Base-by-base conservation (phyloP, 2,888 invertebrate genomes). In the Archips xylosteana region DNA sequence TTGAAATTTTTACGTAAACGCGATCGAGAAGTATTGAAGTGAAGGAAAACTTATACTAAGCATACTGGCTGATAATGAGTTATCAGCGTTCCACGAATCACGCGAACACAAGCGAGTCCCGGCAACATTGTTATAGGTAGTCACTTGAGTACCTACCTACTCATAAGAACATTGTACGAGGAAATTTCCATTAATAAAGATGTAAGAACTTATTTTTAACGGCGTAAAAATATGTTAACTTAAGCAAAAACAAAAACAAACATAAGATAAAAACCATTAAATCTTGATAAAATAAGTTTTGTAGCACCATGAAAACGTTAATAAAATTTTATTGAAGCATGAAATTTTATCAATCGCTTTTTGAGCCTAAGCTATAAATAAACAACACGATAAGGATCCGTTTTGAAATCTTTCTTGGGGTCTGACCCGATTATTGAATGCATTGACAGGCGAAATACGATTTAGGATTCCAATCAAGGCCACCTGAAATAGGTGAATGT, bases 391-490 rank as follows among this genome's bases (percentile, higher is more conserved):
- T 92, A 92, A 88, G 83, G 82, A 85, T 85, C 83, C 81, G 82
- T 82, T 85, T 88, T 87, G 84, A 85, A 83, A 77, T 76, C 47
- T 47, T 32, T 81, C 80, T 87, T 88, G 87, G 87, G 80, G 64
- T 13, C 79, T 91, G 92, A 92, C 90, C 92, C 82, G 88, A 87
- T 89, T 87, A 85, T 86, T 79, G 86, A 89, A 87, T 85, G 87
- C 85, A 85, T 87, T 88, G 89, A 90, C 89, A 90, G 88, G 88
- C 86, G 88, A 60, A 91, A 91, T 91, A 86, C 81, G 87, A 91
- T 91, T 90, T 87, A 82, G 86, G 83, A 86, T 86, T 84, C 83
- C 82, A 91, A 92, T 91, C 90, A 92, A 92, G 93, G 92, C 86
- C 92, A 92, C 89, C 89, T 91, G 89, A 91, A 89, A 85, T 84